Conservation (phyloP, 2,888 invertebrate genomes). For the Aproaerema taeniolella region DNA sequence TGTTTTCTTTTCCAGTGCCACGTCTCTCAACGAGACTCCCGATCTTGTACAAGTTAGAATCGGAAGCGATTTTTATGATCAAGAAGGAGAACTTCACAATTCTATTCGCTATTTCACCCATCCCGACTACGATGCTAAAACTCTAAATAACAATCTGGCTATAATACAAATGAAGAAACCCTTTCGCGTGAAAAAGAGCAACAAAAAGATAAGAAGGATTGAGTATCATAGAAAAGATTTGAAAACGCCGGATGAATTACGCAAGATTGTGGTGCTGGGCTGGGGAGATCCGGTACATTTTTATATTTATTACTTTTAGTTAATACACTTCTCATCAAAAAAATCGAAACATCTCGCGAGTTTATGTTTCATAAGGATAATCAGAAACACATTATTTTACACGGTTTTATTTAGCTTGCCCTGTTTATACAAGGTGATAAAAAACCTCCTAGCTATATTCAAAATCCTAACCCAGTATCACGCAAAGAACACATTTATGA, state of each 20-base stretch:
- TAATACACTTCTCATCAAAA: no score
- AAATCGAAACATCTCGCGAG: no score
- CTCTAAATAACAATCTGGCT: background rate
- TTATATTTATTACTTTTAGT: no score
- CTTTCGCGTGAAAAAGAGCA: background rate
- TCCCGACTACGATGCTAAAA: background rate
- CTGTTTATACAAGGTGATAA: no score
- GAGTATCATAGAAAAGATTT: background rate
- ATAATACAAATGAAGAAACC: background rate
- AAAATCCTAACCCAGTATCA: no score
- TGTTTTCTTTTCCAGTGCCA: background rate
- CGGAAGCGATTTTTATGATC: background rate
- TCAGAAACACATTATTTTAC: no score
- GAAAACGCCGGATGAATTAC: background rate
- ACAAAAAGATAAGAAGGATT: conserved; percentile 2
- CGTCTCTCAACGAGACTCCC: background rate
- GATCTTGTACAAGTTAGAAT: background rate
- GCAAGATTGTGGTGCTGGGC: background rate
- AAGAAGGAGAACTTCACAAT: background rate
- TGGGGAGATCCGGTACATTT: conserved; percentile 3
- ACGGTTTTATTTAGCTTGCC: no score
- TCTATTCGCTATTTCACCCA: background rate
- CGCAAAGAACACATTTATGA: no score
- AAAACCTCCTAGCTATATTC: no score
- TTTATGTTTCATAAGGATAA: no score